These are phyloP conservation scores for Musca vetustissima DNA, from an alignment of 1,140 invertebrate genomes.

Conservation along the genomic window DNA sequence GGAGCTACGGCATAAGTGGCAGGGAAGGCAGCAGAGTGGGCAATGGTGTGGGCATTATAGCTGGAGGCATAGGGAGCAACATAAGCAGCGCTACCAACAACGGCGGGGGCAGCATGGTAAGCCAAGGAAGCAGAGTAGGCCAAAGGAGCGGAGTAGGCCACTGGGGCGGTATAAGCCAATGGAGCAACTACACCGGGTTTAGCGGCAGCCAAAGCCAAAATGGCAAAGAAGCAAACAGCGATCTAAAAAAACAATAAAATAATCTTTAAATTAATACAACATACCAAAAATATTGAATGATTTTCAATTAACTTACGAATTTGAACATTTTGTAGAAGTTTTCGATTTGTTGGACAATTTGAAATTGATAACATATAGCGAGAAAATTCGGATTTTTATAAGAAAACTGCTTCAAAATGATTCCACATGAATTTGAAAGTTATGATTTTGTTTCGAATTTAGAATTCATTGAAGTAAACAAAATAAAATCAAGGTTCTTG, in stretches of 20 bases:
- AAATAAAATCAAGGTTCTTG: no score
- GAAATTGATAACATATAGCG: neutral
- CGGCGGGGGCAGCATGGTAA: constrained; percentile 13
- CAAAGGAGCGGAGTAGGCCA: constrained; percentile 52
- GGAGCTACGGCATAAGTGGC: constrained; percentile 44
- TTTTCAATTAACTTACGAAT: no score
- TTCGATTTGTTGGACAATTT: neutral
- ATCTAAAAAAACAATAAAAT: constrained; percentile 30
- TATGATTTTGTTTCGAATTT: no score
- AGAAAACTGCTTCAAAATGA: no score
- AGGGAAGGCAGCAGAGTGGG: constrained; percentile 42
- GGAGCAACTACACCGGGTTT: constrained; percentile 37
- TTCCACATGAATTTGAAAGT: no score
- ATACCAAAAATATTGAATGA: no score
- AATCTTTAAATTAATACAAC: no score
- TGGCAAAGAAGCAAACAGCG: constrained; percentile 49
- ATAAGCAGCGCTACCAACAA: constrained; percentile 51
- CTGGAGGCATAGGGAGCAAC: constrained; percentile 57
- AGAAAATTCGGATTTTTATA: no score
- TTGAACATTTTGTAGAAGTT: no score
- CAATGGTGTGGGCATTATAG: constrained; percentile 38
- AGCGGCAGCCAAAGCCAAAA: constrained; percentile 44
- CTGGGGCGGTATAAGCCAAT: constrained; percentile 36
- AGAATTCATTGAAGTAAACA: no score
- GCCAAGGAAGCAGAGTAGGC: constrained; percentile 52